phyloP scores from a whole-genome alignment of 2,888 invertebrate species.

The Machimus atricapillus region DNA sequence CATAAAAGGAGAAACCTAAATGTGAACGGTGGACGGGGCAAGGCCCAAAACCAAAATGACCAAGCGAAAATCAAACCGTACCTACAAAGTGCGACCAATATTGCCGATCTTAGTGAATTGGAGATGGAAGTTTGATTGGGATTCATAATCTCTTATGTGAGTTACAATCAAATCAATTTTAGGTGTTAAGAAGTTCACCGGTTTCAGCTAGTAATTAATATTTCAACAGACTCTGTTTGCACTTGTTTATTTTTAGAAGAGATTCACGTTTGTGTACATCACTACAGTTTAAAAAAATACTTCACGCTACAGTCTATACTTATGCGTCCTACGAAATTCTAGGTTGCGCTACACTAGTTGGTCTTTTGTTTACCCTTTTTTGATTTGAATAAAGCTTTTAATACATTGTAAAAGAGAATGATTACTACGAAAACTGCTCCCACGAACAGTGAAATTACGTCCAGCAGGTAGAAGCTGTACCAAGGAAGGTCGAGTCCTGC shows the following conservation, averaged over 20 bases:
- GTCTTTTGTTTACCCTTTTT: slow-evolving; percentile 1
- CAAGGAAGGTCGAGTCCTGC: slow-evolving; percentile 58
- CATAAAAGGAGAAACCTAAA: no score
- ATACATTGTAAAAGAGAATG: background rate
- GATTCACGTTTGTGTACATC: background rate
- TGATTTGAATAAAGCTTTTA: slow-evolving; percentile 22
- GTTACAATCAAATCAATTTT: no score
- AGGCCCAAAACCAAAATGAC: no score
- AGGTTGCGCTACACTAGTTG: background rate
- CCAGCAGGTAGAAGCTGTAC: slow-evolving; percentile 61
- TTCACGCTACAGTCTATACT: background rate
- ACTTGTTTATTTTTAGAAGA: background rate
- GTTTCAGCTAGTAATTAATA: no score
- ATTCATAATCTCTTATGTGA: no score
- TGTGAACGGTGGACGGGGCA: no score
- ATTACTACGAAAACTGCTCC: background rate
- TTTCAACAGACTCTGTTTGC: background rate
- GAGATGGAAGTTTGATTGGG: no score
- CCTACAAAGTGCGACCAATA: no score
- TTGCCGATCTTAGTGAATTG: no score
- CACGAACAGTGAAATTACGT: slow-evolving; percentile 52
- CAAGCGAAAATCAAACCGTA: no score
- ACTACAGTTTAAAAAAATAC: background rate
- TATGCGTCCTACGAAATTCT: background rate
- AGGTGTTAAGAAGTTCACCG: no score